phyloP scores from a whole-genome alignment of 1,140 invertebrate genomes.

The Lepidotrigona ventralis region DNA sequence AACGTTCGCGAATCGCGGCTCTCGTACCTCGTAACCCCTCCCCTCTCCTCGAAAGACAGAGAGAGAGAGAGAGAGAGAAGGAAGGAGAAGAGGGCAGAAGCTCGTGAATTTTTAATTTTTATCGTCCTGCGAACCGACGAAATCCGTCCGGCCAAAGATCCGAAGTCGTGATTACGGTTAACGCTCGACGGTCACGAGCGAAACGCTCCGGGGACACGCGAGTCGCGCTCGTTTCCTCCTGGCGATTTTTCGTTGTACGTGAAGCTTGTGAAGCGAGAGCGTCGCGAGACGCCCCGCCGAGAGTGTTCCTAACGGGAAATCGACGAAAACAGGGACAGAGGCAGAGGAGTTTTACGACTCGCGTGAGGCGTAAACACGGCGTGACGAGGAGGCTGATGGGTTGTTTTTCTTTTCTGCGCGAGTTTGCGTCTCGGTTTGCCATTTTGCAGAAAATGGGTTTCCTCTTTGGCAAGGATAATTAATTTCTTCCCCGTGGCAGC shows the following conservation, averaged over 20 bases:
- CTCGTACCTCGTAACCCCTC: slow-evolving; percentile 35
- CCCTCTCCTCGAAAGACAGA: not conserved
- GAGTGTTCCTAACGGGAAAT: slow-evolving; percentile 7
- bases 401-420: not conserved
- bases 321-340: not conserved
- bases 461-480: not conserved
- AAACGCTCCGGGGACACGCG: slow-evolving; percentile 17
- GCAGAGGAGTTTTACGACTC: not conserved
- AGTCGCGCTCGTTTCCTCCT: not conserved
- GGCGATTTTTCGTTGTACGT: not conserved
- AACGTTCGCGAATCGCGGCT: slow-evolving; percentile 31
- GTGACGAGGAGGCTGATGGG: not conserved
- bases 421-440: not conserved
- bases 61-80: not conserved
- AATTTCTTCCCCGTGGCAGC: not conserved
- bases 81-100: not conserved
- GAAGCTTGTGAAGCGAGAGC: not conserved
- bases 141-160: slow-evolving; percentile 61
- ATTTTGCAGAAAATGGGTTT: not conserved
- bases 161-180: slow-evolving; percentile 55
- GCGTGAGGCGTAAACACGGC: slow-evolving; percentile 6
- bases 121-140: slow-evolving; percentile 54
- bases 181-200: slow-evolving; percentile 28
- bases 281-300: slow-evolving; percentile 7
- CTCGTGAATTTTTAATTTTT: slow-evolving; percentile 70